phyloP scores from a whole-genome alignment of 2,888 invertebrate species.

The Dynastes tityus region DNA sequence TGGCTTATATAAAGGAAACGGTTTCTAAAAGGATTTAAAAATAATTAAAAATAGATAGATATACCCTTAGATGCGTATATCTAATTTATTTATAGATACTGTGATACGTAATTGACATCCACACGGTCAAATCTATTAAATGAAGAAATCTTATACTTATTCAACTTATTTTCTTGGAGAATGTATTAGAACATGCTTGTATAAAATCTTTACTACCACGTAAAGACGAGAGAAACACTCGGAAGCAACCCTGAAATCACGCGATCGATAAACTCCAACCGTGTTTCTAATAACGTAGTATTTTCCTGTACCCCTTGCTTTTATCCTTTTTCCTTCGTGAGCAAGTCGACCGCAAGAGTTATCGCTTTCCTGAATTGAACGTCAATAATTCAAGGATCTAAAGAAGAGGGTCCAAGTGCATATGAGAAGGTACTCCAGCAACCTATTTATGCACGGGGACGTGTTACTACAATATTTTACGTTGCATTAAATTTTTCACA shows the following conservation, averaged over 20 bases:
- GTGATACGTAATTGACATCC: too few species aligned
- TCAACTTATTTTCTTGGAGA: background rate
- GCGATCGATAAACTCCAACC: constrained; percentile 40
- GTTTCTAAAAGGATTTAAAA: too few species aligned
- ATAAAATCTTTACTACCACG: background rate
- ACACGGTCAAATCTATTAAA: too few species aligned
- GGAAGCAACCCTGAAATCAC: constrained; percentile 5
- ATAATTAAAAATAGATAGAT: too few species aligned
- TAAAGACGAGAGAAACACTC: background rate
- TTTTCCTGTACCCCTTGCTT: constrained; percentile 2
- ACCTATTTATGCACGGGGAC: background rate
- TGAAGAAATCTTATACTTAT: too few species aligned
- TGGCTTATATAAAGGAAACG: too few species aligned
- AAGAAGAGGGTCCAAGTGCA: background rate
- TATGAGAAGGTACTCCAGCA: constrained; percentile 1
- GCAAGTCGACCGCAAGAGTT: constrained; percentile 17
- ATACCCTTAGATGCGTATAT: too few species aligned
- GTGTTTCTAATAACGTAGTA: constrained; percentile 30
- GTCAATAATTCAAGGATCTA: constrained; percentile 40
- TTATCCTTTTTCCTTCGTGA: background rate
- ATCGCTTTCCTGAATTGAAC: constrained; percentile 42
- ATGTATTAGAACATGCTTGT: background rate
- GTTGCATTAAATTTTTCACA: too few species aligned
- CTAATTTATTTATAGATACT: too few species aligned
- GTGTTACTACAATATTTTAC: background rate